phyloP scores from a whole-genome alignment of 23 tunicate genomes.

The Halocynthia aurantium region DNA sequence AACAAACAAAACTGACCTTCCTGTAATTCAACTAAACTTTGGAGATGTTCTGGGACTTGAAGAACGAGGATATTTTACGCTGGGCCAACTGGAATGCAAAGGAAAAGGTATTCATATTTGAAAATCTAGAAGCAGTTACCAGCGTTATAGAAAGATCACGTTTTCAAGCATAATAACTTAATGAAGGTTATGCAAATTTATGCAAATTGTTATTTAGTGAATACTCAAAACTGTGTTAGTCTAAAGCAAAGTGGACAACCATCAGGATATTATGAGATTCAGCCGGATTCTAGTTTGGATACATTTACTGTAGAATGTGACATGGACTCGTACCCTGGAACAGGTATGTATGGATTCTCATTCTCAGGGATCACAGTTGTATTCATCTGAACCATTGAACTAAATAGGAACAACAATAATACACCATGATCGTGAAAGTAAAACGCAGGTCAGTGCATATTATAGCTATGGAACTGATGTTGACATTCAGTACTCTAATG shows the following conservation, averaged over 20 bases:
- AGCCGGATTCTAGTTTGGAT: not conserved
- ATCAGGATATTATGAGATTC: slow-evolving; percentile 4
- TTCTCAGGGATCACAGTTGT: no score
- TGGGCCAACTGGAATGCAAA: slow-evolving; percentile 6
- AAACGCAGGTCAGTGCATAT: not conserved
- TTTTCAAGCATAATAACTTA: not conserved
- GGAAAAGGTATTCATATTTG: not conserved
- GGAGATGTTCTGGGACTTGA: not conserved
- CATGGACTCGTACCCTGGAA: slow-evolving; percentile 11
- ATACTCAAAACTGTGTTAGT: not conserved
- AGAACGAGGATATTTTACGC: not conserved
- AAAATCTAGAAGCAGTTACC: not conserved
- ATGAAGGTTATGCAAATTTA: no score
- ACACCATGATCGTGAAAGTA: not conserved
- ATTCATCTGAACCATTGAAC: not conserved
- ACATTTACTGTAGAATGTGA: not conserved
- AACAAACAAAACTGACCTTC: slow-evolving; percentile 35
- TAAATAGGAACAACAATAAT: not conserved
- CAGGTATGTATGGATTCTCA: not conserved
- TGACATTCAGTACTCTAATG: no score
- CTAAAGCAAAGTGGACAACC: not conserved
- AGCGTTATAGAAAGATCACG: not conserved
- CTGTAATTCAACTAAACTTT: not conserved
- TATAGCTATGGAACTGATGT: not conserved
- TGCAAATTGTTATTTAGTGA: not conserved